phyloP scores from a whole-genome alignment of 2,797 vertebrate species.

The Acipenser oxyrinchus region DNA sequence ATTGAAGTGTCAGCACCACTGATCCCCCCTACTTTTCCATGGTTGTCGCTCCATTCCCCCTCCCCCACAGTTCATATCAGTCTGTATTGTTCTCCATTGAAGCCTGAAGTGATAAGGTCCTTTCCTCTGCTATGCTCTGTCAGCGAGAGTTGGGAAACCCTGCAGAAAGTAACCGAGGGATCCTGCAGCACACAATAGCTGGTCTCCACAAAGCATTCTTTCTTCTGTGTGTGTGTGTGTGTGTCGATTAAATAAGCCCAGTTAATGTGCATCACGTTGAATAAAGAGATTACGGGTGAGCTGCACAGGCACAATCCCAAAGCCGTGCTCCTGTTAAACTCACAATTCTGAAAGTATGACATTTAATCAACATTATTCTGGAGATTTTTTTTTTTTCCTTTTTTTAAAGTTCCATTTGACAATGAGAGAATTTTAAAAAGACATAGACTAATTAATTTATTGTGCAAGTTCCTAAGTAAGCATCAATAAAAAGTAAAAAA shows the following conservation, averaged over 20 bases:
- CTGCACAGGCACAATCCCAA: too few species aligned
- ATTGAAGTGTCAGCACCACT: constrained; percentile 31
- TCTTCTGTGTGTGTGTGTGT: constrained; percentile 27
- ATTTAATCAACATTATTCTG: too few species aligned
- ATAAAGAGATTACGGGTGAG: too few species aligned
- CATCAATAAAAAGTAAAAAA: neutral
- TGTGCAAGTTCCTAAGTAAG: constrained; percentile 5
- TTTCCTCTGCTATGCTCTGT: constrained; percentile 51
- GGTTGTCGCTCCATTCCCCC: constrained; percentile 26
- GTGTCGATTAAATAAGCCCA: constrained; percentile 3
- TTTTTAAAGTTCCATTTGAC: too few species aligned
- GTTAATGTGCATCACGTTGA: too few species aligned
- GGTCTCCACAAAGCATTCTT: constrained; percentile 61
- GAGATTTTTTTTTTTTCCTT: too few species aligned
- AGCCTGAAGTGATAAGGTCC: constrained; percentile 54
- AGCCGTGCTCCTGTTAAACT: too few species aligned
- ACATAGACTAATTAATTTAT: too few species aligned
- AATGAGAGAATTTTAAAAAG: too few species aligned
- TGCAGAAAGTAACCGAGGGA: constrained; percentile 37
- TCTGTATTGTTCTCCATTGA: constrained; percentile 61
- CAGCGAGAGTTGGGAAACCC: constrained; percentile 41
- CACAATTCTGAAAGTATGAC: too few species aligned
- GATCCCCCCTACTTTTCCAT: constrained; percentile 19
- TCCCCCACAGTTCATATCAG: constrained; percentile 47
- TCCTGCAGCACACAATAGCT: constrained; percentile 59